Base-by-base conservation (phyloP, 2,113 vertebrate genomes). In the Perccottus glenii region DNA sequence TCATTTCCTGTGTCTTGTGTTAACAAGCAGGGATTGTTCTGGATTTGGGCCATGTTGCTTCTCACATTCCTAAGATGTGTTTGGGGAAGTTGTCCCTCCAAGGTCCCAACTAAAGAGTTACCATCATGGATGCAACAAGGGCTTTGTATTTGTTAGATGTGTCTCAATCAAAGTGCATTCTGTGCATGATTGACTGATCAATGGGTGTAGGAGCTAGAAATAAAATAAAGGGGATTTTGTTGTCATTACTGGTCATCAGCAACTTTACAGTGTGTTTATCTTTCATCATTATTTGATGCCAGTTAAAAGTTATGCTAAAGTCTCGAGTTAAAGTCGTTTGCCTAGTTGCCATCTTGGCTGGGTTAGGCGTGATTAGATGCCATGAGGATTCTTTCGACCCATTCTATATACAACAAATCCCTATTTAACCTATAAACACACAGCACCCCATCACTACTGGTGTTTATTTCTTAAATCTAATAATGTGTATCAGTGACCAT, bases 341-440 rank as follows among this genome's bases (percentile, higher is more conserved):
- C 19, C 19, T 27, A 27, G 19, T 3, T 27, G 19, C 19, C 19
- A 27, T 27, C 19, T 27, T 27, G 19, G 19, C 19, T 27, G n/a
- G n/a, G 4, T 11, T 16, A 42, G 2, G 10, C 40, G 19, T 42
- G 55, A 58, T 58, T 43, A 16, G 15, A 58, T 52, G 50, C 49
- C n/a, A 46, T 50, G 35, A 12, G 56, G 9, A 58, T 42, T 11
- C 9, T 9, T 12, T 32, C 42, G 36, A 42, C 62, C 36, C 49
- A 44, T 56, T 14, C 4, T 7, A 7, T n/a, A 43, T 36, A 15
- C 33, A 38, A 48, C 5, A 35, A 16, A 46, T 46, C 51, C 51
- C 51, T 46, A 42, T 56, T 56, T 56, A 47, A 46, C 43, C 32
- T 19, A 38, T 9, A 46, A 65, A 65, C 40, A 64, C 61, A 35